Evolutionary conservation across 2,113 vertebrate species (phyloP).

Genomic region (Neotoma lepida): DNA sequence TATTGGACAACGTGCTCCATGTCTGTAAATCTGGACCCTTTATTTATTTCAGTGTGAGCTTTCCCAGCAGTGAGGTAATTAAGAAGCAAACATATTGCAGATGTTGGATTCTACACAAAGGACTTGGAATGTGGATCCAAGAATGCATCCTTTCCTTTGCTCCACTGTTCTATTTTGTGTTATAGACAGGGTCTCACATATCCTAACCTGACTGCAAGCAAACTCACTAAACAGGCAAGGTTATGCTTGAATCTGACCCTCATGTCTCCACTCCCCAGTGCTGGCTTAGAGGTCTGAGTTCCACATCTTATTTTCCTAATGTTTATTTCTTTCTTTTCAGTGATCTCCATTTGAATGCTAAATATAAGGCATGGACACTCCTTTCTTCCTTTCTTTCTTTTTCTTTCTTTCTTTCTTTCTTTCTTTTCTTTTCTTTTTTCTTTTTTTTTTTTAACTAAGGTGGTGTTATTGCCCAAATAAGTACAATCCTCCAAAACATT

Average conservation of each 20-base stretch:
- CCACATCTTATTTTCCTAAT: background rate
- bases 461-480: background rate
- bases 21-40: fast-evolving
- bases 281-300: background rate
- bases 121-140: fast-evolving
- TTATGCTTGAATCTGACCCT: background rate
- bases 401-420: background rate
- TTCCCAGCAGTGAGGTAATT: background rate
- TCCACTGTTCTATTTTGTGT: background rate
- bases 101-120: background rate
- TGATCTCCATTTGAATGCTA: background rate
- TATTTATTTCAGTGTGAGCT: background rate
- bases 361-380: fast-evolving
- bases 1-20: fast-evolving
- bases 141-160: fast-evolving
- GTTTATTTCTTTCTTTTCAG: background rate
- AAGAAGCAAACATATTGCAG: fast-evolving
- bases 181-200: background rate
- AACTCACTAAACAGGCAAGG: background rate
- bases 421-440: background rate
- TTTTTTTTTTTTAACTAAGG: background rate
- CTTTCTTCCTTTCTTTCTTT: background rate
- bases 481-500: background rate
- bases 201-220: background rate
- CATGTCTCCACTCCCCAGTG: background rate